Conservation (phyloP, 2,113 vertebrate genomes). For the Coptodon rendalli region DNA sequence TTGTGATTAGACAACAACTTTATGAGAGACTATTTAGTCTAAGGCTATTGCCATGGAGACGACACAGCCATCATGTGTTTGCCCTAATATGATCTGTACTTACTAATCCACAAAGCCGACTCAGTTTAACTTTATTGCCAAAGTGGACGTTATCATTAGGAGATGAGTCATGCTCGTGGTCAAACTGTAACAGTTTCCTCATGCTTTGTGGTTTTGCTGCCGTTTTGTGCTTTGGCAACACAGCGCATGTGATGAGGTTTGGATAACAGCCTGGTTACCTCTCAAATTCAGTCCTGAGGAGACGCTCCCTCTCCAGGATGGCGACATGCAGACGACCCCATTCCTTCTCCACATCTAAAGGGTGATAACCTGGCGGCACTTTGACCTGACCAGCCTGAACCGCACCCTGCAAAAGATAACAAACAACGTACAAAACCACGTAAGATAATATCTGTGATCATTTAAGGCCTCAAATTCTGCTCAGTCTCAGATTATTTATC, state of each 20-base stretch:
- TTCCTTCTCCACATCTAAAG: slow-evolving; percentile 93
- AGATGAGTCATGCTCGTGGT: slow-evolving; percentile 38
- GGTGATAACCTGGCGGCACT: slow-evolving; percentile 83
- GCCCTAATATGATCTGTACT: background rate
- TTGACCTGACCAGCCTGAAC: slow-evolving; percentile 85
- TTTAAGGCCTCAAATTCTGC: background rate
- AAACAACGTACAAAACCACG: accelerated
- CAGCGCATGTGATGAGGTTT: background rate
- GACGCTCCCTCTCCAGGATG: slow-evolving; percentile 88
- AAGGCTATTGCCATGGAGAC: background rate
- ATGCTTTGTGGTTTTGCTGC: background rate
- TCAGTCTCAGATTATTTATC: background rate
- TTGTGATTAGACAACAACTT: slow-evolving; percentile 20
- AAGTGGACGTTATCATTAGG: background rate
- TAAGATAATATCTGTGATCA: background rate
- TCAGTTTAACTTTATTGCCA: background rate
- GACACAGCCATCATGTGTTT: slow-evolving; percentile 18
- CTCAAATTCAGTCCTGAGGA: slow-evolving; percentile 85
- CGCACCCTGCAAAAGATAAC: slow-evolving; percentile 62
- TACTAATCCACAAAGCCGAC: slow-evolving; percentile 1
- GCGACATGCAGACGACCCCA: slow-evolving; percentile 91
- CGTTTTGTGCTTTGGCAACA: slow-evolving; percentile 9
- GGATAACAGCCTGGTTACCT: slow-evolving; percentile 34
- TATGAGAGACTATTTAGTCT: background rate
- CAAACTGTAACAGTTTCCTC: background rate